Base-by-base conservation (phyloP, 2,888 invertebrate genomes). In the Portevinia maculata region DNA sequence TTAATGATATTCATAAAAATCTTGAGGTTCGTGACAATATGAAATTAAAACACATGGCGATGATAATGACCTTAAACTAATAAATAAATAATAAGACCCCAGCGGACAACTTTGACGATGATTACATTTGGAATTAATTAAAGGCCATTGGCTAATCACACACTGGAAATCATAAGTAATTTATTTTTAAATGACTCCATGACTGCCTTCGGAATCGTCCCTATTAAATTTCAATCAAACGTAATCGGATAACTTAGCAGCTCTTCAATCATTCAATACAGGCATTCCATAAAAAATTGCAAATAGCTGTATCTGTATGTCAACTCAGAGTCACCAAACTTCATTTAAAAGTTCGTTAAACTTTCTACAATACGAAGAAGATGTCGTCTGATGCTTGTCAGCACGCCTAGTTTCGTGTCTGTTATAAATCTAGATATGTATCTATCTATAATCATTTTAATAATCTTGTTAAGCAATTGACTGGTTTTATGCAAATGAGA, bases 401-500 rank as follows among this genome's bases (percentile, higher is more conserved):
- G 13, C 9, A 13, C 21, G 4, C 3, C 21, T 5, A 53, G 53
- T 34, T 53, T 34, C 19, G 32, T 53, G 53, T 55, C 34, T 21
- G 7, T 13, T 2, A 17, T 48, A 13, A 13, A 21, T 55, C 21
- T n/a, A 41, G 41, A 17, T 41, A 8, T 3, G 19, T 46, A 46
- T 17, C 11, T 8, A 21, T 19, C 13, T 28, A 24, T 32, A 15
- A 17, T 52, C 19, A 44, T 30, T 7, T 60, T 17, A 13, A 59
- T 9, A 24, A 30, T 28, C 28, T 39, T 24, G 13, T 41, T 9
- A 41, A 19, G 28, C 11, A 19, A 24, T 57, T 17, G n/a, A 60
- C 30, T 60, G 59, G 34, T 37, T 13, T 55, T 55, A 60, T 60
- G 59, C 44, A 44, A 44, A 44, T 60, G 24, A 44, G 11, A 7